Evolutionary conservation across 2,888 invertebrate species (phyloP), one percentile per base, ranked within the genome.

Genomic region (Pedicia rivosa): DNA sequence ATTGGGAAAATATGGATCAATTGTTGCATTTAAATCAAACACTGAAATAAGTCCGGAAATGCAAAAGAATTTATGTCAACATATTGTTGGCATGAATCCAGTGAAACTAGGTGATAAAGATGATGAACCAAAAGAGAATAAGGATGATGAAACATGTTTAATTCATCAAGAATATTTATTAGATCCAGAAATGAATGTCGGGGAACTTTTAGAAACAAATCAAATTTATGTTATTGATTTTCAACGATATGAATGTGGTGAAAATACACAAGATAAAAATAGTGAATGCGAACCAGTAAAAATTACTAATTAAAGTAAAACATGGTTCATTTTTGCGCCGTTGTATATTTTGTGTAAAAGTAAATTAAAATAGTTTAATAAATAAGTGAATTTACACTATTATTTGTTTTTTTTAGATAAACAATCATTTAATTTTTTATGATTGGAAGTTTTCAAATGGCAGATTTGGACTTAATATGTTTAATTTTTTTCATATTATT

Each of bases 21-120:
- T 94, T 32, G 64, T 92, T 1, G 83, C 82, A 15, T 76, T 80
- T 51, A 72, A 64, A 53, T 52, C 39, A 38, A 60, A 52, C 32
- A 49, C 55, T 2, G 60, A 66, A 31, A 43, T 63, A 5, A 44
- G 48, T 12, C 50, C 62, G 19, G 52, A 63, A 32, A 51, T 82
- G 8, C 80, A 80, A 13, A 71, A 72, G 46, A 77, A 84, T 50
- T 57, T 95, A 6, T 90, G 91, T 54, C 92, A 94, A 55, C 95
- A 95, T 53, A 75, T 95, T 48, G 86, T 95, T 15, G 91, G 88
- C 20, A 77, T 87, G 72, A 79, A 80, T 48, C 90, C 90, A 1
- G 56, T 51, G 25, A 80, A 75, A 62, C 70, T 88, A 41, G 88
- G 87, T 1, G 58, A 70, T 44, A 65, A 67, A 43, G 63, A 64